Evolutionary conservation across 2,797 vertebrate genomes (phyloP), one percentile per base, ranked within the genome.

Genomic region (Bucorvus abyssinicus): DNA sequence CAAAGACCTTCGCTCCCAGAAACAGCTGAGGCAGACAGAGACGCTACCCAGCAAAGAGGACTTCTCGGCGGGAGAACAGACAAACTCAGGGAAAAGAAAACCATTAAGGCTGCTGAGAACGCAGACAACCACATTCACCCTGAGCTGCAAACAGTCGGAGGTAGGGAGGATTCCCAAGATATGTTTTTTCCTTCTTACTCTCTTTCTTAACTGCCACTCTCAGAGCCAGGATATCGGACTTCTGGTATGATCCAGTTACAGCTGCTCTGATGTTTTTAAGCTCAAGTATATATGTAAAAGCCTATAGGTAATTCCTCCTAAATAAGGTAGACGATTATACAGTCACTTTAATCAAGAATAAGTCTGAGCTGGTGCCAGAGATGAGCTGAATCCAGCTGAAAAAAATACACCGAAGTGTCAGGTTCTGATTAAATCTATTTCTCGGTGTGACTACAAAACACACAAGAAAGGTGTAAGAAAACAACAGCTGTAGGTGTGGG

Each of bases 151-250:
- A 55, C 18, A 56, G 29, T 6, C 38, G 68, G 34, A 52, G 5
- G 7, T 1, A n/a, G 40, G 36, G 27, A 84, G n/a, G 89, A 75
- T 2, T 56, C 29, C 32, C 59, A 14, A 57, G 89, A 73, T 8
- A 53, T 0, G 0, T 6, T 47, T 64, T 82, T 42, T 11, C 14
- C 13, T 10, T n/a, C 70, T 65, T 30, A 71, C 7, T 68, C 12
- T 75, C 42, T 30, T 82, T 63, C n/a, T 61, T 17, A 89, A 49
- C 30, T 74, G 64, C 19, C 7, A 5, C 14, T 34, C 42, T 27
- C 68, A 92, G 30, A 76, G 21, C 50, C 10, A 67, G 34, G 24
- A 49, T 47, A 29, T 3, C 36, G 47, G 60, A 59, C 23, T 77
- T 56, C 5, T 24, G 18, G 10, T 36, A 60, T 0, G 4, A 45